Base-by-base conservation (phyloP, 1,140 invertebrate species). In the Drosophila orena region DNA sequence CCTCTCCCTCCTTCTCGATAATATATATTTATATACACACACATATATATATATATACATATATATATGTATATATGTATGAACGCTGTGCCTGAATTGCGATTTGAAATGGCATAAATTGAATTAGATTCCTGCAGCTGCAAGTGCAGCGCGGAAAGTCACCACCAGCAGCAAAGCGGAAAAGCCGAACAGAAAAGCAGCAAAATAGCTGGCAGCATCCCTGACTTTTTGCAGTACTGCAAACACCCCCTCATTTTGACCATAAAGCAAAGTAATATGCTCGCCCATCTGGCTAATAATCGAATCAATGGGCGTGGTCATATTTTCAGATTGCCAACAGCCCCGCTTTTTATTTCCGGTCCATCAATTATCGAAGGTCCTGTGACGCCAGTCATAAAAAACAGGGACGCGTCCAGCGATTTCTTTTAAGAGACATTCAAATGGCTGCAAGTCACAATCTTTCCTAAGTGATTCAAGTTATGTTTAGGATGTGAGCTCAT, bases 91-190 rank as follows among this genome's bases (percentile, higher is more conserved):
- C 44, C 59, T 43, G 61, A 77, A 79, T 78, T 75, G 54, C 81
- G 74, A 75, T 81, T 86, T 78, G 77, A 79, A 70, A 76, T 62
- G 57, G 55, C 75, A 86, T 68, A 86, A 88, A 86, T 86, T 86
- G 83, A 86, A 86, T 88, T 86, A 86, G 79, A 49, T 47, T 46
- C 38, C 46, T 73, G 76, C 81, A 86, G 81, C 81, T 78, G 62
- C 83, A 85, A 85, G 81, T 86, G 81, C 81, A 80, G 10, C 58
- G 58, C 58, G 58, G 20, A 62, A 62, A 70, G 47, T 37, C 44
- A 72, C 71, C 70, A 70, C 61, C 69, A 43, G 58, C 47, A 50
- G 22, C 10, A 6, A 47, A 47, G 27, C 10, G 10, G 14, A 4
- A 22, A 44, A 14, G 24, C 42, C 15, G 38, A 47, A 17, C 12